phyloP scores from a whole-genome alignment of 2,797 vertebrate species.

The Falco berigora region DNA sequence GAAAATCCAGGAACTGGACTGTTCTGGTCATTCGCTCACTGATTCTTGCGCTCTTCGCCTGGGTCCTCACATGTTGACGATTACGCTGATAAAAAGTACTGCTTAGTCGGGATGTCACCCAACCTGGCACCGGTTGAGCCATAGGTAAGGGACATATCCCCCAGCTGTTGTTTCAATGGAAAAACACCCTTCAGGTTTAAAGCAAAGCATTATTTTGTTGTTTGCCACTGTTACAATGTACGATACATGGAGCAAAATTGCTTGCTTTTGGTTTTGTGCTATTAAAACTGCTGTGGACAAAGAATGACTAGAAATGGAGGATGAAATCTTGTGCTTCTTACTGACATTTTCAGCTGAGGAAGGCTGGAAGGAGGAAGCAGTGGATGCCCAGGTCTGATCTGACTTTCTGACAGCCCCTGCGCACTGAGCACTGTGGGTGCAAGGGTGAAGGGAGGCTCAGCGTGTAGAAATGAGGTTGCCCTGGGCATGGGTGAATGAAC shows the following conservation, averaged over 20 bases:
- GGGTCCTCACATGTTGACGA: neutral
- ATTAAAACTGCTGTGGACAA: neutral
- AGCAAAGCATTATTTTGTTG: neutral
- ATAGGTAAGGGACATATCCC: neutral
- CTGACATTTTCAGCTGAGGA: neutral
- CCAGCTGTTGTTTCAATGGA: neutral
- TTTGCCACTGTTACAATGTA: neutral
- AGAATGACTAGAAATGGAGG: neutral
- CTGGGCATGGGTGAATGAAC: neutral
- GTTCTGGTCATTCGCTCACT: neutral
- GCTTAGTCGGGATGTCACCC: neutral
- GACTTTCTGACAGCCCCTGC: neutral
- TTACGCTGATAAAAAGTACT: neutral
- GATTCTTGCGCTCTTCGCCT: neutral
- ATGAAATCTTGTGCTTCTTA: neutral
- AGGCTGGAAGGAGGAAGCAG: neutral
- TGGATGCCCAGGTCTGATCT: neutral
- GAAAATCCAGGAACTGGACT: neutral
- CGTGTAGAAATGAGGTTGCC: neutral
- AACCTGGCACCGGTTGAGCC: neutral
- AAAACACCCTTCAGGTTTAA: neutral
- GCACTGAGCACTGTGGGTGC: accelerated
- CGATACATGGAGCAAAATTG: neutral
- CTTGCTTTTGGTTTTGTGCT: neutral
- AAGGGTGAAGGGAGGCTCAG: neutral